A percentile compares a stretch with the other conserved stretches of the same genome.
Conservation (phyloP, 2,888 invertebrate species). For the Drosophila pseudotalamancana region DNA sequence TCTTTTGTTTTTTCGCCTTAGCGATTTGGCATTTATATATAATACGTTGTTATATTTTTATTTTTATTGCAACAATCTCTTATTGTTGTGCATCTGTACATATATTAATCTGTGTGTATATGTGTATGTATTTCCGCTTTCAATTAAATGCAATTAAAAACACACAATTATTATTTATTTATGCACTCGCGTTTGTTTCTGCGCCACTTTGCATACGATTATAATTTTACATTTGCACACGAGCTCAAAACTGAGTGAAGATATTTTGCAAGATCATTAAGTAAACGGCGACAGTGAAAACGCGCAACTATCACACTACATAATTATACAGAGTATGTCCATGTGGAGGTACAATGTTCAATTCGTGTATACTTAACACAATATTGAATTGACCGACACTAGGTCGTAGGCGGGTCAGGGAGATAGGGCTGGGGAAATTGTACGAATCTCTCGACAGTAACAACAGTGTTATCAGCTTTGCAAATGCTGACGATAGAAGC, state of each 20-base stretch:
- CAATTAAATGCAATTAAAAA: conserved; percentile 65
- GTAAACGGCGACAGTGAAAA: conserved; percentile 33
- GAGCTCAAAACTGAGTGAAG: conserved; percentile 23
- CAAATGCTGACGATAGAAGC: conserved; percentile 22
- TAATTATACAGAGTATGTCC: neutral
- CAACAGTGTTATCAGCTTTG: conserved; percentile 32
- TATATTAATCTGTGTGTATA: conserved; percentile 7
- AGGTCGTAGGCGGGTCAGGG: conserved; percentile 23
- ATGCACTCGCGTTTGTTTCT: conserved; percentile 46
- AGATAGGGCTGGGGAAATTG: conserved; percentile 25
- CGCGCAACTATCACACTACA: conserved; percentile 1
- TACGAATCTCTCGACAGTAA: neutral
- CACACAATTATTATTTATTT: conserved; percentile 38
- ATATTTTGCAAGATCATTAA: conserved; percentile 34
- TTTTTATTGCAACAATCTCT: conserved; percentile 39
- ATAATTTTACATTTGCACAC: conserved; percentile 26
- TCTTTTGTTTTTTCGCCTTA: conserved; percentile 26
- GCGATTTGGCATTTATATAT: conserved; percentile 29
- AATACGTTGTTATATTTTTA: conserved; percentile 19
- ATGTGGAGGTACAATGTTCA: neutral
- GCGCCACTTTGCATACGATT: conserved; percentile 23
- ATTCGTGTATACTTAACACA: neutral
- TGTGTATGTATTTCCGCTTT: conserved; percentile 64
- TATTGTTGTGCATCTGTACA: conserved; percentile 28
- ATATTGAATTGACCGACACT: conserved; percentile 22